Base-by-base conservation (phyloP, 2,888 invertebrate species). In the Anthophora plumipes region DNA sequence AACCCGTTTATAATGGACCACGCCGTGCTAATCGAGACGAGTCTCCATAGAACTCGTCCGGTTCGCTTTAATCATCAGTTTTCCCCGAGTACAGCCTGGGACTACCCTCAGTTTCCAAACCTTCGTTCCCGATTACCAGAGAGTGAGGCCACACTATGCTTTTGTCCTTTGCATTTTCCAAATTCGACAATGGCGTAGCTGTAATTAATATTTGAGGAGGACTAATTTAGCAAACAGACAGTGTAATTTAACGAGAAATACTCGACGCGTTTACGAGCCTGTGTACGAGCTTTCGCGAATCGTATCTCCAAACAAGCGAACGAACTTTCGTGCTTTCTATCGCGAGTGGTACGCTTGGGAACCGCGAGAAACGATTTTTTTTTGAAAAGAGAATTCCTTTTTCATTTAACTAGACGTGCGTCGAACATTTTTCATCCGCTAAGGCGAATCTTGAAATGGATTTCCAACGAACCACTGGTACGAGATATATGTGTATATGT, bases 61-160 rank as follows among this genome's bases (percentile, higher is more conserved):
- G 31, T 31, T 66, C 79, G 79, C 66, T 77, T 77, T 55, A 64
- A 79, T 50, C 43, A 77, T 77, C 77, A 59, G 77, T 64, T 60
- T 50, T 70, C 69, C n/a, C 25, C 69, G 31, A 57, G 59, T 46
- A 17, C n/a, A 5, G 20, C 39, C 20, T n/a, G 41, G 2, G 37
- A 6, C 61, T 20, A 41, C 46, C 41, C 63, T n/a, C 57, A 43
- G 77, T 77, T 77, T 79, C 69, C 64, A 48, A 76, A 78, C 69
- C 78, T 60, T 74, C 60, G 31, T 46, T 74, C 9, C 25, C 48
- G 74, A 74, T 77, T 74, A 61, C 46, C 17, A 39, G 7, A n/a
- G 14, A n/a, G n/a, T n/a, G n/a, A n/a, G n/a, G n/a, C n/a, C n/a
- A n/a, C n/a, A n/a, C 25, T 17, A 17, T 20, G 8, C 5, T 54